phyloP scores from a whole-genome alignment of 2,113 vertebrate genomes.

The Tragelaphus scriptus region DNA sequence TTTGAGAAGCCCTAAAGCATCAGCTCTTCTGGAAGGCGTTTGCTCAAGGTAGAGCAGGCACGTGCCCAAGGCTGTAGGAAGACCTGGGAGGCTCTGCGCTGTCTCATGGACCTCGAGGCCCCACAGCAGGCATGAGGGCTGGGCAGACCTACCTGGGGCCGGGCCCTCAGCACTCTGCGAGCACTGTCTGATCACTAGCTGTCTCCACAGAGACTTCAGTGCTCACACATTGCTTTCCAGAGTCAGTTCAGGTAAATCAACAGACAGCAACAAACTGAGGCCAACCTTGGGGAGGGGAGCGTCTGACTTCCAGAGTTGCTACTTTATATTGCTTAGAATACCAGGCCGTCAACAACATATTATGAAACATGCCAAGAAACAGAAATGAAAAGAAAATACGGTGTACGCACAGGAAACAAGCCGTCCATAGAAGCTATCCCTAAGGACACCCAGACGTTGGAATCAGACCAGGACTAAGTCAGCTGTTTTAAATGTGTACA shows the following conservation, averaged over 20 bases:
- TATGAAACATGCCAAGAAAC: neutral
- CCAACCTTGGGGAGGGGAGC: neutral
- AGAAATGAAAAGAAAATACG: too few relatives aligned
- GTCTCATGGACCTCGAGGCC: fast-evolving
- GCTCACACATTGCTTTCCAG: too few relatives aligned
- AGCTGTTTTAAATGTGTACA: neutral
- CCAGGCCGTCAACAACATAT: fast-evolving
- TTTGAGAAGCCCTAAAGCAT: neutral
- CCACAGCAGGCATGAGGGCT: too few relatives aligned
- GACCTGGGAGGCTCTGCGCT: neutral
- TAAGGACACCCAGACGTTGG: neutral
- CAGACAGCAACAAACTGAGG: neutral
- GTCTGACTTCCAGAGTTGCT: neutral
- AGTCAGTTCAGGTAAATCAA: neutral
- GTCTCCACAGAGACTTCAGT: neutral
- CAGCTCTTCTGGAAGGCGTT: too few relatives aligned
- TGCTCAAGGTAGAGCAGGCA: fast-evolving
- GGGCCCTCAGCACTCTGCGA: neutral
- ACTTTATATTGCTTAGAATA: neutral
- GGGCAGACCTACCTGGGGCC: neutral
- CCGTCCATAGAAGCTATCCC: fast-evolving
- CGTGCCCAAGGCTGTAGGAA: neutral
- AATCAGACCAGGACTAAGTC: neutral
- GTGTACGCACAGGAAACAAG: neutral
- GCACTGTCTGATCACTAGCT: neutral